Evolutionary conservation across 2,888 invertebrate genomes (phyloP).

Genomic region (Thecophora atra): DNA sequence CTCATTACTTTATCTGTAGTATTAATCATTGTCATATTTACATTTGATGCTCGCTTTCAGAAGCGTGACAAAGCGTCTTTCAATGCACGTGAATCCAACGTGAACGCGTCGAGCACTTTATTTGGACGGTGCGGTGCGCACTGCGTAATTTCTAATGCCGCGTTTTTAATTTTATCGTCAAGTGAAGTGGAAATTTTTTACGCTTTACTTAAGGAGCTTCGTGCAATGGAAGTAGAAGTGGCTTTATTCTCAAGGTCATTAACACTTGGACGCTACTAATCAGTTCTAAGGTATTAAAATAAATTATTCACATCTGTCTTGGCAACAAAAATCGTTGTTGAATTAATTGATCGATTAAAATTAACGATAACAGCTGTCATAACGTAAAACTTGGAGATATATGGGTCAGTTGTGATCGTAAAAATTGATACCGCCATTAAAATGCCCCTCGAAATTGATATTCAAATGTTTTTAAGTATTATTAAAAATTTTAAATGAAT

Average conservation of each 20-base stretch:
- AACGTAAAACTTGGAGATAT: too few relatives aligned
- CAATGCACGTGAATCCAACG: slow-evolving; percentile 16
- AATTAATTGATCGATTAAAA: too few relatives aligned
- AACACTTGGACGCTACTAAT: too few relatives aligned
- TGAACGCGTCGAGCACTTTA: neutral
- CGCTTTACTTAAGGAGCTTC: neutral
- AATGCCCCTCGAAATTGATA: slow-evolving; percentile 1
- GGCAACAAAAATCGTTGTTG: too few relatives aligned
- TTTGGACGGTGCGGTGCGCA: too few relatives aligned
- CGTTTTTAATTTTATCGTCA: neutral
- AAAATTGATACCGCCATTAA: neutral
- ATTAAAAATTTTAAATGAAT: too few relatives aligned
- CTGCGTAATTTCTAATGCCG: neutral
- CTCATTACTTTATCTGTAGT: neutral
- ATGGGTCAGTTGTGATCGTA: neutral
- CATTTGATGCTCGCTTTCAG: neutral
- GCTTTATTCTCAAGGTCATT: too few relatives aligned
- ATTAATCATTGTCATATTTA: neutral
- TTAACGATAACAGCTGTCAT: too few relatives aligned
- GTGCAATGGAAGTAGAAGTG: too few relatives aligned
- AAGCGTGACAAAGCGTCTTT: slow-evolving; percentile 5
- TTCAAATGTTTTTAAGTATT: too few relatives aligned
- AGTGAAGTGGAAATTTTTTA: slow-evolving; percentile 27
- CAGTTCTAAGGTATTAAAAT: too few relatives aligned
- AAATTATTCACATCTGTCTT: too few relatives aligned